phyloP scores from a whole-genome alignment of 2,888 invertebrate species.

The Anoplius nigerrimus region DNA sequence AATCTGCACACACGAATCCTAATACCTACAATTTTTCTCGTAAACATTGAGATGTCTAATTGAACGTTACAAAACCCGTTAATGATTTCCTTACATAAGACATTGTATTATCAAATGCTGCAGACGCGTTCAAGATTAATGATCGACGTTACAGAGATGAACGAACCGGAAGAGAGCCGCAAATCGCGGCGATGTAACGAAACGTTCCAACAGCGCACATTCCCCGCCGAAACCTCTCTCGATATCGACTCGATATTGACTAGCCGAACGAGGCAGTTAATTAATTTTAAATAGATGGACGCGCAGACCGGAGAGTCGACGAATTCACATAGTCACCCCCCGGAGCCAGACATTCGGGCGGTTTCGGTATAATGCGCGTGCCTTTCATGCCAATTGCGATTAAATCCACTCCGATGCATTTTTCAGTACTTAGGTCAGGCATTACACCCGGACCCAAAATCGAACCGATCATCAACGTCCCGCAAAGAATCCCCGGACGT shows the following conservation, averaged over 20 bases:
- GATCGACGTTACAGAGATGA: too few species aligned
- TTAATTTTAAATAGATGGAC: conserved; percentile 40
- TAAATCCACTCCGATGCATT: conserved; percentile 40
- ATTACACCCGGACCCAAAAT: background rate
- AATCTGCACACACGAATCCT: too few species aligned
- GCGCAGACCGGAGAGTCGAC: background rate
- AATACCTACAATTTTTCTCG: too few species aligned
- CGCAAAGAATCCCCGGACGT: background rate
- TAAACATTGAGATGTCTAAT: too few species aligned
- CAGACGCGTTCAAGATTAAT: too few species aligned
- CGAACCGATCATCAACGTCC: background rate
- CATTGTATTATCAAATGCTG: too few species aligned
- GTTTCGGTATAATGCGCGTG: conserved; percentile 18
- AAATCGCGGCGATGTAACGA: too few species aligned
- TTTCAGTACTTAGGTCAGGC: conserved; percentile 19
- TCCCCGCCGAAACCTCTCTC: too few species aligned
- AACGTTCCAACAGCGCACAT: too few species aligned
- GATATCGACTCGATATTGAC: conserved; percentile 15
- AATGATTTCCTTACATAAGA: too few species aligned
- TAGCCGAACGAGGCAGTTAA: conserved; percentile 33
- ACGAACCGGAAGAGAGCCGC: too few species aligned
- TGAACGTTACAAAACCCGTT: too few species aligned
- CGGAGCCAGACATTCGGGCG: conserved; percentile 11
- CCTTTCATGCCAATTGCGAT: conserved; percentile 19
- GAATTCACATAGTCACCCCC: conserved; percentile 5